Base-by-base conservation (phyloP, 1,140 invertebrate species). In the Thalassaphorura encarpata region DNA sequence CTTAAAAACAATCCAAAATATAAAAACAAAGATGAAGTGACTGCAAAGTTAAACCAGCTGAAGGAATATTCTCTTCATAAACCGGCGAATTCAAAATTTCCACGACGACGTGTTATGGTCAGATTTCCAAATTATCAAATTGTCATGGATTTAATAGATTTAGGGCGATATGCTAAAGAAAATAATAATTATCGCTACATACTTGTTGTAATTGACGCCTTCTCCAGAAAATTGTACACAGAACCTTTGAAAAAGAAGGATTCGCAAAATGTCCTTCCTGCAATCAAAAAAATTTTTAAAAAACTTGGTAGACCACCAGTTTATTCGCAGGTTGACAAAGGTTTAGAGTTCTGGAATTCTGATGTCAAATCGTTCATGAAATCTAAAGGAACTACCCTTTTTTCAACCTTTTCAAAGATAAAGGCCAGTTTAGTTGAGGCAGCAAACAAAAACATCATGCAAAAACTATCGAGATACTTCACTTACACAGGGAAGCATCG, bases 401-500 rank as follows among this genome's bases (percentile, higher is more conserved):
- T 42, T 31, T 27, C 24, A 29, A 56, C 52, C 28, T 11, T 23
- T 16, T 36, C 36, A 2, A 21, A 31, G 2, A 18, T 56, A 15
- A 60, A 60, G 41, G 6, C 21, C 3, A 23, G 3, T 1, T 19
- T 60, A n/a, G 21, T 23, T 26, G 54, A 60, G 33, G 19, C 54
- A 6, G 26, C 33, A 2, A 55, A 51, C 23, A 21, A 36, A 8
- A 46, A 53, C 11, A 15, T 60, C 8, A 51, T 55, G 26, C 21
- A 6, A 2, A 24, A 24, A 1, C n/a, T 60, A 5, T 19, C 39
- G 21, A 56, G 49, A 39, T 60, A 51, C 40, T 29, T 56, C 21
- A 55, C 46, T 13, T 16, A 56, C n/a, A 21, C 31, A 3, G 52
- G 52, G 3, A 51, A 47, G 2, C 23, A 51, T 5, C 19, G 39